Evolutionary conservation across 2,888 invertebrate species (phyloP), one percentile per base, ranked within the genome.

Genomic region (Ophraella communa): DNA sequence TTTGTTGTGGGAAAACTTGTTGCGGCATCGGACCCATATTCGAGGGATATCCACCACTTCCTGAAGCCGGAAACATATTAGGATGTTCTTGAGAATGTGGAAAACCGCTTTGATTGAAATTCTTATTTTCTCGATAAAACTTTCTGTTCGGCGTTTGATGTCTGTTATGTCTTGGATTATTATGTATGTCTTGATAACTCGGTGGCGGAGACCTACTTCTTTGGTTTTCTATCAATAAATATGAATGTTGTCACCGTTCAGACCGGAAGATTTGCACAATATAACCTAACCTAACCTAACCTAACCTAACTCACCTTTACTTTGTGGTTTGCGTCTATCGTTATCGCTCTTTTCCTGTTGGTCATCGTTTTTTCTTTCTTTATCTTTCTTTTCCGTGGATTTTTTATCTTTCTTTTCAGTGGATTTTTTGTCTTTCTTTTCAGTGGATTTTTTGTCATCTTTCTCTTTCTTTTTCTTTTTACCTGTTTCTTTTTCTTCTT

Each of bases 381-480:
- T 47, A 8, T 24, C 27, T 35, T 62, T 58, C 14, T 60, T 52
- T 2, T 45, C 51, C 1, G 30, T 7, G 14, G 1, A 27, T 11
- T 53, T 27, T 7, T 49, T 60, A 10, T 24, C 27, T 35, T 62
- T 58, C 11, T 60, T 52, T 1, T 47, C 51, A 3, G 47, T 7
- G 17, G 11, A 4, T 35, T 11, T 35, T n/a, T 35, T 35, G 0
- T 35, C 14, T 39, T 39, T 39, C 14, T 5, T 39, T 7, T 5
- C 39, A 7, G 4, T 30, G 11, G 0, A 11, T 1, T 2, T 3
- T 4, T 35, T 35, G n/a, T n/a, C 3, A 11, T 35, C 17, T 14
- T 39, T 39, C 14, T 17, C 39, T 7, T 39, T 39, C 14, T 39
- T 39, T 5, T 17, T 17, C 2, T 39, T 39, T 14, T 39, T 39